Percentiles rank a stretch among this genome's conserved stretches.
Evolutionary conservation across 2,797 vertebrate genomes (phyloP).

Genomic region (Serranus cabrilla): DNA sequence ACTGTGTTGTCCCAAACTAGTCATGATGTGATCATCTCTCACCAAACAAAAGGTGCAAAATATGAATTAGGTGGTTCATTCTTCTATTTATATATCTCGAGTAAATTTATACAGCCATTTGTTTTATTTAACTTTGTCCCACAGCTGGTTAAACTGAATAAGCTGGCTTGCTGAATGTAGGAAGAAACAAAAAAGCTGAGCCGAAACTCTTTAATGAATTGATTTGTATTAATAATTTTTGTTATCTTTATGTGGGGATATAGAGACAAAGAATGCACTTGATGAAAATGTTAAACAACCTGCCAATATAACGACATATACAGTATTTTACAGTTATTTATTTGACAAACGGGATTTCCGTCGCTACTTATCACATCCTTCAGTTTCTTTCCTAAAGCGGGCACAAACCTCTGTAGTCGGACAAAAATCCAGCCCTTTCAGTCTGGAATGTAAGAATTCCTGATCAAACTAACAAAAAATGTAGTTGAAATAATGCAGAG

Average conservation of each 20-base stretch:
- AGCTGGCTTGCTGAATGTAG: constrained; percentile 74
- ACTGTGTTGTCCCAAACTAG: constrained; percentile 72
- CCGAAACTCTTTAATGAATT: constrained; percentile 48
- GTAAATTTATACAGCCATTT: constrained; percentile 45
- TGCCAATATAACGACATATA: constrained; percentile 49
- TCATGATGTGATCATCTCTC: constrained; percentile 65
- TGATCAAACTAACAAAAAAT: not conserved
- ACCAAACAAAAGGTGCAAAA: constrained; percentile 47
- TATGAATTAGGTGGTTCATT: constrained; percentile 38
- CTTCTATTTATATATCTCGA: constrained; percentile 64
- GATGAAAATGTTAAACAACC: constrained; percentile 56
- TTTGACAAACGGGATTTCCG: constrained; percentile 53
- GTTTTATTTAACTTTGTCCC: constrained; percentile 39
- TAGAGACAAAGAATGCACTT: constrained; percentile 61
- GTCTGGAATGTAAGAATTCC: constrained; percentile 1
- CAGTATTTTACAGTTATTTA: constrained; percentile 63
- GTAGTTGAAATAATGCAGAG: not conserved
- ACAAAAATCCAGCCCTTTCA: not conserved
- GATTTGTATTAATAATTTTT: constrained; percentile 57
- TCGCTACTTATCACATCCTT: constrained; percentile 29
- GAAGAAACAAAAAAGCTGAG: constrained; percentile 43
- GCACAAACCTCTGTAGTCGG: constrained; percentile 26
- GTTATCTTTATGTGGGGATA: constrained; percentile 39
- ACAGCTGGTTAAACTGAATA: constrained; percentile 35
- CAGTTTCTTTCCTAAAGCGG: constrained; percentile 23